Evolutionary conservation across 2,797 vertebrate genomes (phyloP).

Genomic region (Parauchenoglanis punctatus): DNA sequence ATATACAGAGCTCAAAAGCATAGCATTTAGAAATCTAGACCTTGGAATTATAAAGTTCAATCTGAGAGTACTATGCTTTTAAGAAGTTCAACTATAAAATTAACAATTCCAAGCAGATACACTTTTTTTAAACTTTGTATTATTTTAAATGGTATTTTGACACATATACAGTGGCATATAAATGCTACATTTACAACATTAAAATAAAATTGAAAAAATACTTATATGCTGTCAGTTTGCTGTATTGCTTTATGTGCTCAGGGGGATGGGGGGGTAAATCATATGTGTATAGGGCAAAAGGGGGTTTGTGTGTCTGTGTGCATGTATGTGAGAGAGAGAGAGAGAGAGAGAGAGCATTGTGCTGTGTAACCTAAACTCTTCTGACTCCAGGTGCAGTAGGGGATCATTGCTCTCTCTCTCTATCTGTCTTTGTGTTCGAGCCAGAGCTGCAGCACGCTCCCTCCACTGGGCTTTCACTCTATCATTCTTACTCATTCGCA

Average conservation of each 20-base stretch:
- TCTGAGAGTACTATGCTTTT: neutral
- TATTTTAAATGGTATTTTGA: neutral
- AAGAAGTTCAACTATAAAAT: neutral
- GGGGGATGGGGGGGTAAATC: neutral
- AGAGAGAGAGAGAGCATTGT: constrained; percentile 31
- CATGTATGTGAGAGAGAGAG: constrained; percentile 33
- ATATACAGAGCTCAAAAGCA: neutral
- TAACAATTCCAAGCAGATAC: neutral
- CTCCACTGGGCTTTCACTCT: constrained; percentile 33
- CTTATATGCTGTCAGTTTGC: neutral
- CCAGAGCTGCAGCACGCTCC: constrained; percentile 45
- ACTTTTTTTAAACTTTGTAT: neutral
- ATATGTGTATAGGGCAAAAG: neutral
- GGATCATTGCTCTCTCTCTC: constrained; percentile 48
- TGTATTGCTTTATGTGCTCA: neutral
- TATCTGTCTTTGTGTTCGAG: constrained; percentile 41
- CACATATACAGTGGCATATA: neutral
- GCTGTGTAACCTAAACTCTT: constrained; percentile 59
- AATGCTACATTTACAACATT: neutral
- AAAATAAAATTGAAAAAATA: neutral
- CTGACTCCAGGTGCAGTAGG: constrained; percentile 60
- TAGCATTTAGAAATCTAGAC: neutral
- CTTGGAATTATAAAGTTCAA: neutral
- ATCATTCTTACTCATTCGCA: constrained; percentile 20
- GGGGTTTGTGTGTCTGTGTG: neutral